These are phyloP conservation scores for Sphaerolaimus hirsutus DNA, from an alignment of 2,888 invertebrate genomes.

Conservation along the genomic window DNA sequence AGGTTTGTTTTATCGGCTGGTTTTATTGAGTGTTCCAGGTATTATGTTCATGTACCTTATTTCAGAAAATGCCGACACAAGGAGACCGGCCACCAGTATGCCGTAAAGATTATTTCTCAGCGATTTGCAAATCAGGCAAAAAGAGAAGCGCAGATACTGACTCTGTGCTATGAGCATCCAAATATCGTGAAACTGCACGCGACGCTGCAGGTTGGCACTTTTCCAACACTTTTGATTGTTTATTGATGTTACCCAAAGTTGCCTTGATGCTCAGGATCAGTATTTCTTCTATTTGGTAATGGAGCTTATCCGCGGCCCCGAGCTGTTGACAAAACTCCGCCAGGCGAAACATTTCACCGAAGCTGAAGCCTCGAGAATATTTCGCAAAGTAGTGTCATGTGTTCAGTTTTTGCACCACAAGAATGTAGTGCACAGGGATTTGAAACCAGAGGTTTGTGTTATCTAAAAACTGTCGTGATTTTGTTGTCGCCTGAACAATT, in stretches of 20 bases:
- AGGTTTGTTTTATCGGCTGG: conserved; percentile 23
- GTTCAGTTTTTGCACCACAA: conserved; percentile 58
- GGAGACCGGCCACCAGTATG: conserved; percentile 47
- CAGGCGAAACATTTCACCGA: conserved; percentile 48
- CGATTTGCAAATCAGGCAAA: conserved; percentile 37
- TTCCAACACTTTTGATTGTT: too few species aligned
- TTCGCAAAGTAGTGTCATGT: conserved; percentile 56
- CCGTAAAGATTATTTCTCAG: conserved; percentile 59
- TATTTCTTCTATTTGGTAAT: conserved; percentile 65
- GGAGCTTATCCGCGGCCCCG: conserved; percentile 60
- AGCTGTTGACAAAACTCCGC: conserved; percentile 41
- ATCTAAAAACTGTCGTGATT: too few species aligned
- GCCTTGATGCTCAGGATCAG: conserved; percentile 63
- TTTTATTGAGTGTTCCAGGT: too few species aligned
- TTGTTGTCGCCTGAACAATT: too few species aligned
- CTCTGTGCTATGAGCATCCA: conserved; percentile 53
- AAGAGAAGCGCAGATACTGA: conserved; percentile 51
- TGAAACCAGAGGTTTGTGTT: conserved; percentile 78
- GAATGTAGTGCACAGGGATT: conserved; percentile 65
- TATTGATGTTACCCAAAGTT: conserved; percentile 50
- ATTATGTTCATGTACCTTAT: too few species aligned
- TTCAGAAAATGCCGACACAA: conserved; percentile 48
- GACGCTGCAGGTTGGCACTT: conserved; percentile 58
- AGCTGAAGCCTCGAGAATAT: conserved; percentile 48
- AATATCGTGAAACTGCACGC: conserved; percentile 62